These are phyloP conservation scores for Temnothorax nylanderi DNA, from an alignment of 1,140 invertebrate species.

Conservation along the genomic window DNA sequence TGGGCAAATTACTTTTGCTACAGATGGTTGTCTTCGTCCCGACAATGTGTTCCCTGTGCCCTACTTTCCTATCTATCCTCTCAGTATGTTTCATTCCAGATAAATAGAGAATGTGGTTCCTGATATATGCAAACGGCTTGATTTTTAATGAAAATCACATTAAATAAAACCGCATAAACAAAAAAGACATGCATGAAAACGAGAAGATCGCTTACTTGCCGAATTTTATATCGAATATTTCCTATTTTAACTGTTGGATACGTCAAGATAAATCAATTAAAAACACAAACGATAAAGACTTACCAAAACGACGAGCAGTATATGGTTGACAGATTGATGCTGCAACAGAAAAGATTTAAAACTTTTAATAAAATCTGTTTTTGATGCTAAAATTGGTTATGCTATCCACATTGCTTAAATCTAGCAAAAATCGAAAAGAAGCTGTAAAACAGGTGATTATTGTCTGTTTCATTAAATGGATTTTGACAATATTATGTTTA, in stretches of 20 bases:
- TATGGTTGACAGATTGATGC: neutral
- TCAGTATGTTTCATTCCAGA: neutral
- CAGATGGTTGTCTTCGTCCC: neutral
- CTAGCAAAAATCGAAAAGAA: neutral
- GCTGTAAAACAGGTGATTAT: neutral
- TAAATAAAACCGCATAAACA: neutral
- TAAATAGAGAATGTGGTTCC: neutral
- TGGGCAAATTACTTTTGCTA: conserved; percentile 8
- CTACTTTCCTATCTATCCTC: neutral
- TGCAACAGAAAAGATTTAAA: neutral
- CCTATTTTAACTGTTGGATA: no score
- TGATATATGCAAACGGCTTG: neutral
- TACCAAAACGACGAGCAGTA: neutral
- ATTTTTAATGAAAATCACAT: neutral
- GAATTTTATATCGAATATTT: neutral
- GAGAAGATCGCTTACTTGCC: neutral
- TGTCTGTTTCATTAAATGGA: neutral
- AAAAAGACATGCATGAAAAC: neutral
- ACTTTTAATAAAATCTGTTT: neutral
- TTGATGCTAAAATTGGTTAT: neutral
- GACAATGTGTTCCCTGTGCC: neutral
- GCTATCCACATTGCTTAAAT: neutral
- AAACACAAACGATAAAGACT: neutral
- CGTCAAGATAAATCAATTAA: neutral
- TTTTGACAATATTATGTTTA: neutral